A percentile compares a stretch with the other conserved stretches of the same genome.
Evolutionary conservation across 2,888 invertebrate species (phyloP).

Genomic region (Tetragnatha montana): DNA sequence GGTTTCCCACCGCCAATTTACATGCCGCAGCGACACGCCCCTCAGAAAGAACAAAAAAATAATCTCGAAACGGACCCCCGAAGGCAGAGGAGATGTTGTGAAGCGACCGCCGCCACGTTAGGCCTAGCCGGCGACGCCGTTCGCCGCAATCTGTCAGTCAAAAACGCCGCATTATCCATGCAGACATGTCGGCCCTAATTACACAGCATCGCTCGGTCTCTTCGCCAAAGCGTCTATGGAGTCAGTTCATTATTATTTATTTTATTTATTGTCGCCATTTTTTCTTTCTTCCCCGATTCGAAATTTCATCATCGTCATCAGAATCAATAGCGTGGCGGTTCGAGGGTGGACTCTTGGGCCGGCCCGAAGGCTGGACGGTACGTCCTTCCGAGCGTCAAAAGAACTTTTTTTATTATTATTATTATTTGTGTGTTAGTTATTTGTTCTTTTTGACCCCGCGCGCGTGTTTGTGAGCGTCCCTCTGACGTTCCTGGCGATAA

Average conservation of each 20-base stretch:
- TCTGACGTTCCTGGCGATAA: slow-evolving; percentile 37
- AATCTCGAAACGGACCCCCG: slow-evolving; percentile 37
- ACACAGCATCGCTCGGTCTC: slow-evolving; percentile 40
- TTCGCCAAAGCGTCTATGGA: slow-evolving; percentile 46
- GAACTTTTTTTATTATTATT: too few relatives aligned
- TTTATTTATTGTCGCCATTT: slow-evolving; percentile 32
- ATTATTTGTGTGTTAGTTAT: background rate
- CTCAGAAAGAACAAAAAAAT: slow-evolving; percentile 19
- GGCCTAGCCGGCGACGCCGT: slow-evolving; percentile 50
- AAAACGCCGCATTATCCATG: slow-evolving; percentile 46
- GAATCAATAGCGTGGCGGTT: slow-evolving; percentile 42
- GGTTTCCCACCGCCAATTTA: slow-evolving; percentile 65
- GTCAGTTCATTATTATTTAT: slow-evolving; percentile 30
- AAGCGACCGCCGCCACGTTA: slow-evolving; percentile 61
- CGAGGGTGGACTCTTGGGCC: slow-evolving; percentile 53
- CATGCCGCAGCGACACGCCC: slow-evolving; percentile 64
- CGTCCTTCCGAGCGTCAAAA: slow-evolving; percentile 27
- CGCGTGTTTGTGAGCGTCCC: slow-evolving; percentile 18
- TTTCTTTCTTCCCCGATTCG: slow-evolving; percentile 13
- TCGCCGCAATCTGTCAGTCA: slow-evolving; percentile 52
- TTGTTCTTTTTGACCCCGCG: background rate
- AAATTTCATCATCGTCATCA: slow-evolving; percentile 21
- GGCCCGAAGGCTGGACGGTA: slow-evolving; percentile 48
- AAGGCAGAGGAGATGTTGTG: slow-evolving; percentile 30
- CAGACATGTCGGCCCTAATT: slow-evolving; percentile 64